Base-by-base conservation (phyloP, 1,140 invertebrate species). In the Berghia stephanieae region DNA sequence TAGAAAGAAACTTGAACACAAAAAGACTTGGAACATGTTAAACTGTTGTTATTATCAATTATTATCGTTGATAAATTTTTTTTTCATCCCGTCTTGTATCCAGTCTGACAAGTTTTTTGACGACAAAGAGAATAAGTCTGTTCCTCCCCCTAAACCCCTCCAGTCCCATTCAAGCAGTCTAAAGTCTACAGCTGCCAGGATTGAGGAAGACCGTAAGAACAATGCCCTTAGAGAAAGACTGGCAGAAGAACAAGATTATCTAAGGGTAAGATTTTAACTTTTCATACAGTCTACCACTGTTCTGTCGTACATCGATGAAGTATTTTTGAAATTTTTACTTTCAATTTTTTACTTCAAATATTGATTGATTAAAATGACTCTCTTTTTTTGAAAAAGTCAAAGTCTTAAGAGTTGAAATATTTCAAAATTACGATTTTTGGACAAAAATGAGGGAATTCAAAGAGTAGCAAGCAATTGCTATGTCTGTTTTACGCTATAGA, bases 211-310 rank as follows among this genome's bases (percentile, higher is more conserved):
- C 72, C 81, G 83, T 78, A 84, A 79, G 60, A 80, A 79, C 18
- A 82, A 84, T 36, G 77, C 81, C n/a, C 40, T 87, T 6, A 81
- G 82, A 70, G 84, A 85, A 16, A 85, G 85, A 80, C 74, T 87
- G 16, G 80, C 81, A 24, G 81, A 86, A 66, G 87, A 87, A 78
- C 85, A 87, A 60, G 85, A 88, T 55, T 81, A 83, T 67, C 81
- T 88, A 8, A 82, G 84, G 80, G 87, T 88, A 78, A 82, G 83
- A 27, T 27, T 3, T 31, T n/a, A 31, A 77, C n/a, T n/a, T n/a
- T n/a, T n/a, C n/a, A n/a, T n/a, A n/a, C n/a, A n/a, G n/a, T n/a
- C n/a, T n/a, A n/a, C n/a, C n/a, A n/a, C n/a, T n/a, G n/a, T n/a
- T 31, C 60, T 27, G n/a, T 10, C 60, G 6, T n/a, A 40, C 24